Conservation (phyloP, 2,113 vertebrate genomes). For the Tylochromis polylepis region DNA sequence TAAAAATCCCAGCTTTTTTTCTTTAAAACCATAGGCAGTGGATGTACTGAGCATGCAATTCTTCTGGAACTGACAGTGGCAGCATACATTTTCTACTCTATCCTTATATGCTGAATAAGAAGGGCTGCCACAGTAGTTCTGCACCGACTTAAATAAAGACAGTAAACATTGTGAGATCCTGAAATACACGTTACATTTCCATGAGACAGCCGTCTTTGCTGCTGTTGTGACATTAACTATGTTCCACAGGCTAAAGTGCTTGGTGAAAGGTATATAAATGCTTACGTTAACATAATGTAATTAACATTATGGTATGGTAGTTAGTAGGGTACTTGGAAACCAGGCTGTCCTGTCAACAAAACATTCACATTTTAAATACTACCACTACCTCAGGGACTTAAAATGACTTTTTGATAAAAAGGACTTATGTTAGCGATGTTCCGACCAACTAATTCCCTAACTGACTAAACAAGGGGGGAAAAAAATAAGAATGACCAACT, state of each 20-base stretch:
- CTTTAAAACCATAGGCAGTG: fast-evolving
- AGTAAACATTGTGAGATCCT: background rate
- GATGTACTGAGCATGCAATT: fast-evolving
- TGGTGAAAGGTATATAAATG: background rate
- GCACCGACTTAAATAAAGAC: background rate
- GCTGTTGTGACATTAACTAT: fast-evolving
- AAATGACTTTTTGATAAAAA: background rate
- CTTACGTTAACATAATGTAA: background rate
- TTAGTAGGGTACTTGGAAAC: background rate
- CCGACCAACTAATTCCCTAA: background rate
- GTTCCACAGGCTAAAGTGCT: background rate
- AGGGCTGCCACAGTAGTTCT: background rate
- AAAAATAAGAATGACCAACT: fast-evolving
- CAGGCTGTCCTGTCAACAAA: background rate
- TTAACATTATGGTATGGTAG: background rate
- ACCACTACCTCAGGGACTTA: background rate
- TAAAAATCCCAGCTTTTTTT: background rate
- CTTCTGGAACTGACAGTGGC: fast-evolving
- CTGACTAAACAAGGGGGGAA: fast-evolving
- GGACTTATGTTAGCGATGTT: background rate
- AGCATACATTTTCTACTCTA: fast-evolving
- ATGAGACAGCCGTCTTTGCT: fast-evolving
- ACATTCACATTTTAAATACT: background rate
- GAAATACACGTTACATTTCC: background rate
- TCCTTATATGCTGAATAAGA: background rate